A percentile compares a stretch with the other conserved stretches of the same genome.
Evolutionary conservation across 2,888 invertebrate genomes (phyloP).

Genomic region (Icerya purchasi): DNA sequence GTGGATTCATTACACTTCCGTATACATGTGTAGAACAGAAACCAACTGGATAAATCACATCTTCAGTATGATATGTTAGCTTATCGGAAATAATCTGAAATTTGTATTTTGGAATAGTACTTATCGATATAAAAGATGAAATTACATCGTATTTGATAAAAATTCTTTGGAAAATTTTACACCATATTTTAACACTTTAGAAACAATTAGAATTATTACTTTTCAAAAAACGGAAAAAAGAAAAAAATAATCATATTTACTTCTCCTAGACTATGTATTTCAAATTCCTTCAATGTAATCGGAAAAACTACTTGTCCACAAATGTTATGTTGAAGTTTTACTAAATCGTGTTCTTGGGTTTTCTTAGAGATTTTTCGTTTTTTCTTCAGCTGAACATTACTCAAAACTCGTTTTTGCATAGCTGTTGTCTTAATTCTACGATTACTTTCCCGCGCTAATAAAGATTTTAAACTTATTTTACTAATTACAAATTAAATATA

Average conservation of each 20-base stretch:
- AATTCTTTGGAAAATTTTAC: too few relatives aligned
- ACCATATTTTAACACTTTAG: background rate
- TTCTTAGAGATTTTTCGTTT: background rate
- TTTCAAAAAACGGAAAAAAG: background rate
- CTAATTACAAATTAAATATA: too few relatives aligned
- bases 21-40: conserved; percentile 55
- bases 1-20: conserved; percentile 45
- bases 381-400: too few relatives aligned
- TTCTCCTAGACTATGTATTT: conserved; percentile 53
- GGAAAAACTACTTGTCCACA: conserved; percentile 47
- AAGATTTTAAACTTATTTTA: too few relatives aligned
- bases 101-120: too few relatives aligned
- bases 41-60: conserved; percentile 53
- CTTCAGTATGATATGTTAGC: conserved; percentile 43
- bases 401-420: too few relatives aligned
- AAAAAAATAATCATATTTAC: conserved; percentile 22
- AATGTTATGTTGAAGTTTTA: background rate
- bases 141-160: too few relatives aligned
- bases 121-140: too few relatives aligned
- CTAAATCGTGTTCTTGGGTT: background rate
- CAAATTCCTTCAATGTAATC: conserved; percentile 43
- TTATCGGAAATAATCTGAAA: conserved; percentile 39
- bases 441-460: too few relatives aligned
- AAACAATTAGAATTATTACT: background rate
- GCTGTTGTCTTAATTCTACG: too few relatives aligned